Conservation (phyloP, 2,888 invertebrate genomes). For the Xanthia togata region DNA sequence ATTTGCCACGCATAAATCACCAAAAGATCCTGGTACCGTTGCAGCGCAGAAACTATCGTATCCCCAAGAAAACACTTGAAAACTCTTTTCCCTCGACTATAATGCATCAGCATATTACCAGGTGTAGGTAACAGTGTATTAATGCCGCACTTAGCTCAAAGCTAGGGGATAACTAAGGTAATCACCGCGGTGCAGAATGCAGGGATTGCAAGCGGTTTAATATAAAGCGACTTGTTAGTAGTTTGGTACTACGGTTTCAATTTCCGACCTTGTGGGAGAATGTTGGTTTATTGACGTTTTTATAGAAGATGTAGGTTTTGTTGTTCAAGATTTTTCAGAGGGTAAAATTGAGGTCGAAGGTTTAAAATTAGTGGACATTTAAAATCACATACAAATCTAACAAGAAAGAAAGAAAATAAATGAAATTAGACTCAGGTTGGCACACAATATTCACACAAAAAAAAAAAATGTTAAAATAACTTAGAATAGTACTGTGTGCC, state of each 20-base stretch:
- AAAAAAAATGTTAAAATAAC: no score
- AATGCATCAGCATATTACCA: conserved; percentile 43
- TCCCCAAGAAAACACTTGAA: background rate
- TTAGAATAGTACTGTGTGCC: no score
- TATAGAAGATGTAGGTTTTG: background rate
- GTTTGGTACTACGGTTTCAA: background rate
- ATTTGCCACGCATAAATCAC: background rate
- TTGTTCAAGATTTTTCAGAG: background rate
- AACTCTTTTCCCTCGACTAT: conserved; percentile 7
- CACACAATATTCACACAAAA: no score
- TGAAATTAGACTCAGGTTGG: no score
- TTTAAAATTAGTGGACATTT: background rate
- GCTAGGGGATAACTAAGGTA: conserved; percentile 53
- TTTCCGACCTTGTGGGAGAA: background rate
- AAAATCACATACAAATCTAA: background rate
- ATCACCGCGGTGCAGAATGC: conserved; percentile 40
- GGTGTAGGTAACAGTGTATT: conserved; percentile 35
- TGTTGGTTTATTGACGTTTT: background rate
- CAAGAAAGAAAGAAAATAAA: no score
- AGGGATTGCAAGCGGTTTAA: conserved; percentile 29
- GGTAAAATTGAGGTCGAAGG: background rate
- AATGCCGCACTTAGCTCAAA: conserved; percentile 50
- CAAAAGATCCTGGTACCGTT: background rate
- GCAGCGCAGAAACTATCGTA: background rate
- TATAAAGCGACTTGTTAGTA: conserved; percentile 31